Conservation (phyloP, 1,140 invertebrate species). For the Pomacea maculata region DNA sequence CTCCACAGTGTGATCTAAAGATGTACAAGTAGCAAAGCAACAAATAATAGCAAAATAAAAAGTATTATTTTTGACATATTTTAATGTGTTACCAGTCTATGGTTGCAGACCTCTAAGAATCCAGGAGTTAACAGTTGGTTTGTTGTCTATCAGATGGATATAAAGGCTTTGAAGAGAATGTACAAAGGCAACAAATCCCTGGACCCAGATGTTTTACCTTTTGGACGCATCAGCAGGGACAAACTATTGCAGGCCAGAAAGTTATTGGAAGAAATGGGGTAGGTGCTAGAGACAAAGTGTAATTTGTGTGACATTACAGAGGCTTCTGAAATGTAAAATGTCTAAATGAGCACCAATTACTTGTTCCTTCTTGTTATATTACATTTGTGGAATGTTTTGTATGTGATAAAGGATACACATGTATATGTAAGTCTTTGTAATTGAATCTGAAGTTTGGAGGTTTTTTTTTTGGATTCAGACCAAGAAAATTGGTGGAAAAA, state of each 20-base stretch:
- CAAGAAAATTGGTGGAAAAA: background rate
- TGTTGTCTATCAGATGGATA: constrained; percentile 33
- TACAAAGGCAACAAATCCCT: constrained; percentile 34
- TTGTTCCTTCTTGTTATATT: background rate
- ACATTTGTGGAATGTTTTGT: background rate
- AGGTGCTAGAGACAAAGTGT: background rate
- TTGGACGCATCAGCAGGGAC: constrained; percentile 58
- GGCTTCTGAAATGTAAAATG: no score
- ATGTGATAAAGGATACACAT: background rate
- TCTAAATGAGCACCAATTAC: no score
- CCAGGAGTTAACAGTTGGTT: background rate
- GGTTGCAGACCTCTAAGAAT: background rate
- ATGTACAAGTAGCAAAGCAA: no score
- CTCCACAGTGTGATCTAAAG: no score
- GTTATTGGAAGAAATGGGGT: constrained; percentile 55
- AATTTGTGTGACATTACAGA: no score
- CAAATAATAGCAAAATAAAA: no score
- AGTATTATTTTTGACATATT: no score
- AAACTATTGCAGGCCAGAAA: constrained; percentile 54
- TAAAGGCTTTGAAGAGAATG: constrained; percentile 50
- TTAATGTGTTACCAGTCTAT: background rate
- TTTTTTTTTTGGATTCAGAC: no score
- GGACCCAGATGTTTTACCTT: constrained; percentile 52
- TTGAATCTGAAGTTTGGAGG: background rate
- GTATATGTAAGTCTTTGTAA: background rate